Conservation (phyloP, 1,140 invertebrate genomes). For the Musca vetustissima region DNA sequence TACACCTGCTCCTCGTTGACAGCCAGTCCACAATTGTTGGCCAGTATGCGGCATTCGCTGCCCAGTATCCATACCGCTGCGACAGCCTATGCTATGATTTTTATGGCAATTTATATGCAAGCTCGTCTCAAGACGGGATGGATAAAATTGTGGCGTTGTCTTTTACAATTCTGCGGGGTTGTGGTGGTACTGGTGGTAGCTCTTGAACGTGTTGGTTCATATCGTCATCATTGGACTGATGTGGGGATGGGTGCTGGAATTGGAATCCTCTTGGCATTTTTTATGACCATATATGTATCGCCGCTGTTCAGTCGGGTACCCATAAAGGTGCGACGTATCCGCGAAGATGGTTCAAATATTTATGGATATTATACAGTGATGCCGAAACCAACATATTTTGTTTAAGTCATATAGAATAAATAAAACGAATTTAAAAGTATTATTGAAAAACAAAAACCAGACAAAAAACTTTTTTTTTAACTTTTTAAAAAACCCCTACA, state of each 20-base stretch:
- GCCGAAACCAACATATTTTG: constrained; percentile 19
- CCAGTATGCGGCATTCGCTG: constrained; percentile 43
- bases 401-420: background rate
- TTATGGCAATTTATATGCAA: constrained; percentile 44
- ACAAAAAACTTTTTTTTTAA: too few relatives aligned
- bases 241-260: constrained; percentile 36
- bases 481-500: too few relatives aligned
- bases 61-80: constrained; percentile 42
- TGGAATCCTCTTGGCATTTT: constrained; percentile 34
- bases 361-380: constrained; percentile 25
- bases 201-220: constrained; percentile 40
- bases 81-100: constrained; percentile 44
- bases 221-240: constrained; percentile 43
- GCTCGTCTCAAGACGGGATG: constrained; percentile 38
- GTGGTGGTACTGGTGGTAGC: constrained; percentile 35
- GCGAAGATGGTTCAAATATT: constrained; percentile 16
- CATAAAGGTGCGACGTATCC: constrained; percentile 2
- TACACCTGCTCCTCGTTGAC: constrained; percentile 44
- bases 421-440: too few relatives aligned
- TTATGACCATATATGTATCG: constrained; percentile 35
- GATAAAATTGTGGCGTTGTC: constrained; percentile 35
- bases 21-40: constrained; percentile 18
- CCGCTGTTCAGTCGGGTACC: constrained; percentile 32
- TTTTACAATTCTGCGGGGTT: constrained; percentile 36
- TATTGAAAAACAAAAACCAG: too few relatives aligned